Evolutionary conservation across 2,113 vertebrate species (phyloP), one percentile per base, ranked within the genome.

Genomic region (Oncorhynchus mykiss): DNA sequence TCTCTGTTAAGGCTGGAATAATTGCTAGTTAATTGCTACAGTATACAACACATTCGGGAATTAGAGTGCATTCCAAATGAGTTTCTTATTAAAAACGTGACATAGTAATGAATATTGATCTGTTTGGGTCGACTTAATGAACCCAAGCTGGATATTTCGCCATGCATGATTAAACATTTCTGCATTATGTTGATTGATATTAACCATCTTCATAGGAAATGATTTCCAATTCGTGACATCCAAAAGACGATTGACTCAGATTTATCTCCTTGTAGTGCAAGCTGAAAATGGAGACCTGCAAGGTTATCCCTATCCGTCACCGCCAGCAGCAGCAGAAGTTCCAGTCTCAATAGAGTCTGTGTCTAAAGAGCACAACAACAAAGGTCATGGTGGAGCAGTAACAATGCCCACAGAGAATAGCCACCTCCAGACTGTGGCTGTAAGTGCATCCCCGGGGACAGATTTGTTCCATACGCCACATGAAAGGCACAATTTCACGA

Each of bases 281-380:
- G 82, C 78, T 74, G 84, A 74, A 71, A 77, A 80, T 70, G 78
- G 81, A 71, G 72, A 80, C 72, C 76, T 78, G 45, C 79, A 88
- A 84, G 80, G 78, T 81, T 74, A 84, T 71, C 59, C 68, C 29
- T 14, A 67, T 67, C 65, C 13, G 31, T 49, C 13, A 3, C 29
- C 73, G 51, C 54, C 80, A 62, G 57, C 82, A 85, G 87, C 79
- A 77, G 78, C 79, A 83, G 71, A 51, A 78, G 70, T n/a, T 31
- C 65, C 59, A 84, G 87, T 87, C 79, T 85, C 39, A 78, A 75
- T 62, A 72, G 78, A 84, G 80, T 14, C 54, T 51, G 71, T 70
- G 70, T 76, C 69, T 48, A 82, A 81, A 77, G 71, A 83, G 65
- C 78, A 84, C 70, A 84, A 84, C 67, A 67, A 69, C 29, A 73